Conservation (phyloP, 2,888 invertebrate species). For the Crematogaster levior region DNA sequence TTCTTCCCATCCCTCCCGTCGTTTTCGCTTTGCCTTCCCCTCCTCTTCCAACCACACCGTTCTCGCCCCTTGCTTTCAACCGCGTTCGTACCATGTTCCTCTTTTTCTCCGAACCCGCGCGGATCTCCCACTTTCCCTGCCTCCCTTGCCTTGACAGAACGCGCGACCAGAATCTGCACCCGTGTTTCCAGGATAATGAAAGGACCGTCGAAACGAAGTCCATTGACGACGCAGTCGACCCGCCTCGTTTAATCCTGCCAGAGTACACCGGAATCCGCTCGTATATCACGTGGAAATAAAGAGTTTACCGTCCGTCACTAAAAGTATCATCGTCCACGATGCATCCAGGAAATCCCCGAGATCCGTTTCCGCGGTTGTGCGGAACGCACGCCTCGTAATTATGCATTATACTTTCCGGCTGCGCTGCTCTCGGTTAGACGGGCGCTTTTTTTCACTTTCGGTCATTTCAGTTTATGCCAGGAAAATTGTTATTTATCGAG, state of each 20-base stretch:
- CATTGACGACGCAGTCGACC: conserved; percentile 73
- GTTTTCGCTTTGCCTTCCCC: not conserved
- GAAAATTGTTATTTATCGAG: conserved; percentile 5
- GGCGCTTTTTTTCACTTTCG: not conserved
- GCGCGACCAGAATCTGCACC: conserved; percentile 44
- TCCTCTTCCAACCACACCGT: conserved; percentile 19
- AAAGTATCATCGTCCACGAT: conserved; percentile 71
- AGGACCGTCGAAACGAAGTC: conserved; percentile 74
- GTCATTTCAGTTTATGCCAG: not conserved
- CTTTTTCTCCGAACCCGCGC: conserved; percentile 18
- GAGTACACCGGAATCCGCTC: conserved; percentile 70
- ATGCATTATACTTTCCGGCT: conserved; percentile 38
- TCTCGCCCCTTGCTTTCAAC: conserved; percentile 32
- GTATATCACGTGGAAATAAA: conserved; percentile 75
- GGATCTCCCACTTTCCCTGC: not conserved
- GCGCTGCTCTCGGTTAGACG: conserved; percentile 17
- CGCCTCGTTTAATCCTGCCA: conserved; percentile 73
- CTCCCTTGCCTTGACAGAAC: not conserved
- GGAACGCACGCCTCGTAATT: conserved; percentile 48
- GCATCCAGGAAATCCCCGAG: conserved; percentile 59
- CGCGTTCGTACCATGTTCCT: conserved; percentile 39
- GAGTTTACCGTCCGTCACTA: conserved; percentile 74
- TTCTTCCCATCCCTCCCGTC: conserved; percentile 43
- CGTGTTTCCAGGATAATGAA: conserved; percentile 72
- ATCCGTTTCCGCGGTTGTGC: conserved; percentile 48